Evolutionary conservation across 2,113 vertebrate species (phyloP), one percentile per base, ranked within the genome.

Genomic region (Xyliphius kryptos): DNA sequence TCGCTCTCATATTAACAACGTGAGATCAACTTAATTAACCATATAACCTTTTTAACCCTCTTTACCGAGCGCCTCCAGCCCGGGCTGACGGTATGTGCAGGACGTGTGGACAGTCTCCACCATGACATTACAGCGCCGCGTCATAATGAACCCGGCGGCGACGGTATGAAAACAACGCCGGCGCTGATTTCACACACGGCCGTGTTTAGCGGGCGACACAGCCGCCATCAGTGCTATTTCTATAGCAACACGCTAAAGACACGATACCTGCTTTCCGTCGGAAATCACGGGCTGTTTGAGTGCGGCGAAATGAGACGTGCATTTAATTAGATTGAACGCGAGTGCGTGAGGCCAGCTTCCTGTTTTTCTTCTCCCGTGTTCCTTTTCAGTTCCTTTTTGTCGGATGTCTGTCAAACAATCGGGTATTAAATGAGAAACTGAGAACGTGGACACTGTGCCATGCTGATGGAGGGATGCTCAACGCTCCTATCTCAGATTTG

Each of bases 351-450:
- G 58, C 20, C 50, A 51, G 44, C 37, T 9, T 22, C 50, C 43
- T 12, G 12, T 20, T 38, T 14, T 20, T 54, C 46, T 21, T 32
- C 20, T 19, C 16, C 6, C 20, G 3, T 6, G 55, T 54, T 53
- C 57, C 47, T 53, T 62, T 66, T 62, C 67, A 54, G 38, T 54
- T 38, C 61, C 56, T 72, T 75, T 68, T 71, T 71, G 69, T 71
- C 69, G 71, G 61, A 56, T 68, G 73, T 71, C 73, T 66, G 66
- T 71, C 73, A 75, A 74, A 71, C 56, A 67, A 63, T 71, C 71
- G 65, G 61, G 66, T 71, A 69, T 71, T 61, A 75, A 69, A 75
- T 71, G 68, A 67, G 57, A 68, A 66, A 48, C 21, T 50, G 37
- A 60, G 16, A 47, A 37, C 4, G 12, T 13, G 38, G 11, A 16